Evolutionary conservation across 64 coral and sea anemone species (phyloP), one percentile per base, ranked within the genome.

Genomic region (Platygyra sinensis): DNA sequence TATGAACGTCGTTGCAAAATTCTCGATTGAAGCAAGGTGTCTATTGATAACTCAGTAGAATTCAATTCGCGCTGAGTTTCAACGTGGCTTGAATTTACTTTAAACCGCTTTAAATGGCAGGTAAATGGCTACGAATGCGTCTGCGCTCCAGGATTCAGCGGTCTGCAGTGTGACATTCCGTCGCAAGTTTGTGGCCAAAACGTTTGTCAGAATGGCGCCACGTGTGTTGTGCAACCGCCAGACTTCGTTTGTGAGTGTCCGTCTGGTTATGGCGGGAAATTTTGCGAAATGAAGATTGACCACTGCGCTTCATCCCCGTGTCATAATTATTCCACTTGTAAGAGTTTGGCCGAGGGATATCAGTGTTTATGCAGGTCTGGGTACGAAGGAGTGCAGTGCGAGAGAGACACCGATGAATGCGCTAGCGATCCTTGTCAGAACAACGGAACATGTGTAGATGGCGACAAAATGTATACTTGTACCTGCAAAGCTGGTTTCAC

Each of bases 261-360:
- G 19, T 52, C 89, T 63, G 95, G 95, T 9, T 97, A 97, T 82
- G 95, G 79, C 11, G 95, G 95, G 8, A 87, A 90, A 51, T 97
- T 94, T 46, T 97, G 95, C 75, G 95, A 97, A 64, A 74, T 90
- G 32, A 97, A 97, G 60, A 89, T 90, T 18, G 95, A 97, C 39
- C 83, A 93, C 78, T 97, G 95, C 24, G 83, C 85, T 17, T 97
- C 95, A 9, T 76, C 79, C 10, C 95, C 91, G 8, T 97, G 95
- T 59, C 57, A 80, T 19, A 97, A 97, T 67, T 59, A 88, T 31
- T 91, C 82, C 22, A 77, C 81, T 5, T 97, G 95, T 39, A 69
- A 61, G 30, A 97, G 91, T 79, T 30, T 91, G 22, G 24, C 74
- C 9, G 91, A 97, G 20, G 85, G 55, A 25, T 97, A 78, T 60